These are phyloP conservation scores for Dicaeum eximium DNA, from an alignment of 2,113 vertebrate genomes.

Conservation along the genomic window DNA sequence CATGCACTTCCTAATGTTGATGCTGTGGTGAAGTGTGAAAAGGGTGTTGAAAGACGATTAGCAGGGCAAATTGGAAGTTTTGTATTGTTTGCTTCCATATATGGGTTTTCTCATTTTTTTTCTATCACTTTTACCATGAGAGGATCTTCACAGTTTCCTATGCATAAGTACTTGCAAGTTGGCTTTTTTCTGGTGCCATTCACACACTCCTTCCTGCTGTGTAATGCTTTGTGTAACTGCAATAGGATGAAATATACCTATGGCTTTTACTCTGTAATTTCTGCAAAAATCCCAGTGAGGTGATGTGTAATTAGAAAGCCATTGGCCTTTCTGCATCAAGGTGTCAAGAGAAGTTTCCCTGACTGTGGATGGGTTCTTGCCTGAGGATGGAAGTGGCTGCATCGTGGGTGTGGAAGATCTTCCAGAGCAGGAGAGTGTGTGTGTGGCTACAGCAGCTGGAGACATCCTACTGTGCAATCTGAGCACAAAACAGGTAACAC, in stretches of 20 bases:
- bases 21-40: background rate
- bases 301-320: background rate
- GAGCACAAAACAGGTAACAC: constrained; percentile 77
- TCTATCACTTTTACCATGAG: background rate
- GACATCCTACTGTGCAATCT: constrained; percentile 88
- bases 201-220: background rate
- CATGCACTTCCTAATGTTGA: background rate
- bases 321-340: constrained; percentile 54
- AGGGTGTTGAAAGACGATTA: background rate
- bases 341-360: constrained; percentile 80
- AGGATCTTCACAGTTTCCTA: accelerated
- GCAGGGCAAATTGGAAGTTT: background rate
- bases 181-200: background rate
- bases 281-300: background rate
- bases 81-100: background rate
- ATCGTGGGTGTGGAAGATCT: constrained; percentile 87
- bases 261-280: background rate
- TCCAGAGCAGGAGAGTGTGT: constrained; percentile 85
- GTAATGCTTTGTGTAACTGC: background rate
- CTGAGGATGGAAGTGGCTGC: constrained; percentile 81
- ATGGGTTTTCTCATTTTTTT: background rate
- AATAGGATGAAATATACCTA: background rate
- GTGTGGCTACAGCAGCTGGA: constrained; percentile 86
- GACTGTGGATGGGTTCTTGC: constrained; percentile 78
- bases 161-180: background rate